Percentiles rank a stretch among this genome's conserved stretches.
These are phyloP conservation scores for Cantharis nigra DNA, from an alignment of 2,888 invertebrate species.

Conservation along the genomic window DNA sequence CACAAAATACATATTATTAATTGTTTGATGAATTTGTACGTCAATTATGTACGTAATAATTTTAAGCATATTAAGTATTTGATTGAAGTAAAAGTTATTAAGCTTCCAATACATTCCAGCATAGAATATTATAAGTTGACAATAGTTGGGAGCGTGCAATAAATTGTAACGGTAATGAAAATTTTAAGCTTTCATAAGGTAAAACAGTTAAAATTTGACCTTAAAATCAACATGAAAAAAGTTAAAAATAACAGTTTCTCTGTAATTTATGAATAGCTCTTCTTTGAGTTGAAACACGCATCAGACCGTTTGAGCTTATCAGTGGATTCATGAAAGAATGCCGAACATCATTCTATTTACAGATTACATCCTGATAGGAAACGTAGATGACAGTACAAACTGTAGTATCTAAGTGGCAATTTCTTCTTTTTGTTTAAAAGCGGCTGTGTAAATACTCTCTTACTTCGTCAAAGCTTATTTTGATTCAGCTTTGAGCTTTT, in stretches of 20 bases:
- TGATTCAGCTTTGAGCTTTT: conserved; percentile 44
- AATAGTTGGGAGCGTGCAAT: not conserved
- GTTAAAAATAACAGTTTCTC: conserved; percentile 22
- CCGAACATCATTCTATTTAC: conserved; percentile 45
- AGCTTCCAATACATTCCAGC: not conserved
- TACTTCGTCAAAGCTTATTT: conserved; percentile 46
- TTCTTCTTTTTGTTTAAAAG: conserved; percentile 48
- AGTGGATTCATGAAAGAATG: conserved; percentile 21
- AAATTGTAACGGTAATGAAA: not conserved
- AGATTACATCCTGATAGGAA: conserved; percentile 50
- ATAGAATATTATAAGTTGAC: not conserved
- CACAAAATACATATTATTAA: no score
- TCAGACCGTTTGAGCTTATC: conserved; percentile 40
- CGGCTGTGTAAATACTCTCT: conserved; percentile 49
- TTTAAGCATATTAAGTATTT: no score
- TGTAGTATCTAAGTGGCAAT: conserved; percentile 48
- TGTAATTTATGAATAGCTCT: conserved; percentile 16
- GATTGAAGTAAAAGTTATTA: not conserved
- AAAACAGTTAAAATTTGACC: not conserved
- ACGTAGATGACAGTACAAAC: conserved; percentile 43
- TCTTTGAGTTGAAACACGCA: conserved; percentile 27
- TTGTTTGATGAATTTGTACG: no score
- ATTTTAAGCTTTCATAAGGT: not conserved
- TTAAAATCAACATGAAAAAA: conserved; percentile 13
- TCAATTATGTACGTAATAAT: no score